Percentiles rank a stretch among this genome's conserved stretches.
phyloP scores from a whole-genome alignment of 2,113 vertebrate genomes.

The Aramus guarauna region DNA sequence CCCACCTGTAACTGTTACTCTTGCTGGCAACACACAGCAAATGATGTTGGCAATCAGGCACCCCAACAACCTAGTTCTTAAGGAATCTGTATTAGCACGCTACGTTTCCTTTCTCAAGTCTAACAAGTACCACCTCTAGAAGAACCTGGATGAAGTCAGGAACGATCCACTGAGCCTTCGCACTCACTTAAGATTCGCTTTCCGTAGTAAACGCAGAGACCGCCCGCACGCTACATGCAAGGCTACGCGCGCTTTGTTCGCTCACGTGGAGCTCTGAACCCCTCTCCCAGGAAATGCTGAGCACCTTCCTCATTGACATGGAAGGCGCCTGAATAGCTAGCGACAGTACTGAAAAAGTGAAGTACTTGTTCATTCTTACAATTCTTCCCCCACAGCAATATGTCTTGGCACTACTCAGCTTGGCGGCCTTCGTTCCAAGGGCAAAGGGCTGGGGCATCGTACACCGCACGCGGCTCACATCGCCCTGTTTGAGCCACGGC shows the following conservation, averaged over 20 bases:
- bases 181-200: fast-evolving
- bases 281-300: neutral
- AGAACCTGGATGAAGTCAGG: neutral
- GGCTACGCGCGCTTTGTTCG: fast-evolving
- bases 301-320: fast-evolving
- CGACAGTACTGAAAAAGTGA: fast-evolving
- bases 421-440: neutral
- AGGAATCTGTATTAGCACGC: neutral
- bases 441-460: fast-evolving
- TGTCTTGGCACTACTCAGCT: no score
- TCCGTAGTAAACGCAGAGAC: fast-evolving
- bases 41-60: fast-evolving
- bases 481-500: neutral
- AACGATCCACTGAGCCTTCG: neutral
- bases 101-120: neutral
- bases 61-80: neutral
- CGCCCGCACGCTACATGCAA: fast-evolving
- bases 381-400: fast-evolving
- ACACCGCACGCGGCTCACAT: fast-evolving
- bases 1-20: fast-evolving
- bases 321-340: fast-evolving
- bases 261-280: neutral
- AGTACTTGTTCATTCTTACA: fast-evolving
- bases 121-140: neutral
- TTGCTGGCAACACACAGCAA: neutral